These are phyloP conservation scores for Paracanthobrama guichenoti DNA, from an alignment of 2,113 vertebrate species.

Conservation along the genomic window DNA sequence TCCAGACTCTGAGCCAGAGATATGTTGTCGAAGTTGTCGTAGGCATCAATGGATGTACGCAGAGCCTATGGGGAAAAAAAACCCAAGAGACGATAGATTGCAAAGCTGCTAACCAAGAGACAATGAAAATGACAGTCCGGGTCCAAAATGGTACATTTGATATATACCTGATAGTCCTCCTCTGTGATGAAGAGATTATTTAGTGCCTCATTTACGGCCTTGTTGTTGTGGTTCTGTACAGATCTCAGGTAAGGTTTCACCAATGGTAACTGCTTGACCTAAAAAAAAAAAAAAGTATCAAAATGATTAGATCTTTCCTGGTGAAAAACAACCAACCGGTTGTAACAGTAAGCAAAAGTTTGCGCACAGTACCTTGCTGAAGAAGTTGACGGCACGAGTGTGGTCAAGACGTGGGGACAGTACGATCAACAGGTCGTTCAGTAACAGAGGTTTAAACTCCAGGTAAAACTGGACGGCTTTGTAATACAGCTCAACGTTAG, in stretches of 20 bases:
- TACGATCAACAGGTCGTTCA: conserved; percentile 96
- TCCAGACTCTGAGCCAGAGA: conserved; percentile 95
- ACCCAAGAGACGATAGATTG: background rate
- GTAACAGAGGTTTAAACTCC: conserved; percentile 94
- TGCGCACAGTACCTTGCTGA: conserved; percentile 84
- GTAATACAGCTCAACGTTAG: conserved; percentile 98
- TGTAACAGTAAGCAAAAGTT: background rate
- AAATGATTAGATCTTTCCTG: background rate
- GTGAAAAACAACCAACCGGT: background rate
- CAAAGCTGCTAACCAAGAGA: background rate
- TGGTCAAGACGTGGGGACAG: conserved; percentile 96
- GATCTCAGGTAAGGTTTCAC: conserved; percentile 97
- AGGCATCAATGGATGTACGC: conserved; percentile 95
- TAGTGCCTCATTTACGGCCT: conserved; percentile 94
- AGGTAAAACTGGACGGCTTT: conserved; percentile 95
- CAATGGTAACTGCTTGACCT: conserved; percentile 95
- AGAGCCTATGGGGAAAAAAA: conserved; percentile 80
- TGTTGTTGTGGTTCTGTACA: conserved; percentile 99
- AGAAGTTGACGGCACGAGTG: conserved; percentile 94
- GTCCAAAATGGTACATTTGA: background rate
- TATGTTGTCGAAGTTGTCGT: conserved; percentile 99
- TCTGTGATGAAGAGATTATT: conserved; percentile 99
- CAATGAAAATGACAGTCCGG: background rate
- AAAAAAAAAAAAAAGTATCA: background rate
- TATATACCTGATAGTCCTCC: conserved; percentile 93